These are phyloP conservation scores for Rhinolophus sinicus DNA, from an alignment of 2,113 vertebrate species.

Conservation along the genomic window DNA sequence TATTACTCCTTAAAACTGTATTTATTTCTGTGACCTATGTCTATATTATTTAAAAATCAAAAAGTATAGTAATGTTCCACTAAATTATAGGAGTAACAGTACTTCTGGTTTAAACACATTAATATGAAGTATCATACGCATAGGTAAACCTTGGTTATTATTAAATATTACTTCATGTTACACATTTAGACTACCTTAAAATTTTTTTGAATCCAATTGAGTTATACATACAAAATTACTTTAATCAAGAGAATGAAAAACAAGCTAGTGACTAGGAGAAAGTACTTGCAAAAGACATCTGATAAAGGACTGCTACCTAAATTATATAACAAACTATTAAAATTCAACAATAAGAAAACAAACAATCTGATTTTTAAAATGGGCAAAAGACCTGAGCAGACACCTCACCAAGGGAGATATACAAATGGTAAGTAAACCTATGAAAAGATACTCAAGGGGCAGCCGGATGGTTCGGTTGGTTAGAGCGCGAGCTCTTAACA, in stretches of 20 bases:
- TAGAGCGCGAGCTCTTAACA: no score
- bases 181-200: slow-evolving; percentile 2
- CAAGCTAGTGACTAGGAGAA: background rate
- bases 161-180: slow-evolving; percentile 8
- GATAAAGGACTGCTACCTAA: background rate
- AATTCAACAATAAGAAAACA: background rate
- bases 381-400: background rate
- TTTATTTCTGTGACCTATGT: background rate
- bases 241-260: background rate
- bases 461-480: no score
- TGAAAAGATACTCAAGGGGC: background rate
- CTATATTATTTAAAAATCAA: background rate
- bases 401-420: background rate
- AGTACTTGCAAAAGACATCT: background rate
- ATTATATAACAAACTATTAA: background rate
- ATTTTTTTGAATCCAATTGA: background rate
- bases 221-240: background rate
- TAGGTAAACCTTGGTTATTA: background rate
- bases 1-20: slow-evolving; percentile 5
- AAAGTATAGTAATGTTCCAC: background rate
- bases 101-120: background rate
- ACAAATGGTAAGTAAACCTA: background rate
- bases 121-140: background rate
- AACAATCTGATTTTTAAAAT: background rate
- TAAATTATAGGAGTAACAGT: background rate